phyloP scores from a whole-genome alignment of 2,888 invertebrate genomes.

The Melanostoma mellinum region DNA sequence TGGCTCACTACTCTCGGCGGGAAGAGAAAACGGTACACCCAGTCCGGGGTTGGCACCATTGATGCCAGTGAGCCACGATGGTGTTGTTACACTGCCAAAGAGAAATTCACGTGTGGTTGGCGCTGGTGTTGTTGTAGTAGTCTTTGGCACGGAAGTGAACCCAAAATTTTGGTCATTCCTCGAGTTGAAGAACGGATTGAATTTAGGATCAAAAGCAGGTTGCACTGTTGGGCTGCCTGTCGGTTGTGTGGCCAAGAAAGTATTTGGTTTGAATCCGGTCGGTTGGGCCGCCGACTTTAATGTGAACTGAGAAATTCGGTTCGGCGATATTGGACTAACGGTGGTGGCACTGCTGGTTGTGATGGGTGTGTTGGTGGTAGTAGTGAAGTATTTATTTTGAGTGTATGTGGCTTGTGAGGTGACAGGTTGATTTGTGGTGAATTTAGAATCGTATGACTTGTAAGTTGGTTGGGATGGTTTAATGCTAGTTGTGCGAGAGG shows the following conservation, averaged over 20 bases:
- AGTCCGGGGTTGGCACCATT: slow-evolving; percentile 79
- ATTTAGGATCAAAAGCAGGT: slow-evolving; percentile 25
- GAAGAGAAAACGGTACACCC: slow-evolving; percentile 76
- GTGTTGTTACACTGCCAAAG: slow-evolving; percentile 78
- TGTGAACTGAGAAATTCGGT: slow-evolving; percentile 58
- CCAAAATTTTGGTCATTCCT: slow-evolving; percentile 10
- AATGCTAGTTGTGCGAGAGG: slow-evolving; percentile 55
- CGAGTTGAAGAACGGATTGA: slow-evolving; percentile 41
- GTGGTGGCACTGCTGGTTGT: slow-evolving; percentile 60
- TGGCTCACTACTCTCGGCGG: slow-evolving; percentile 27
- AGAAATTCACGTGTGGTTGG: slow-evolving; percentile 73
- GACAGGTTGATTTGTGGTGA: slow-evolving; percentile 31
- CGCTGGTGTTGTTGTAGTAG: slow-evolving; percentile 71
- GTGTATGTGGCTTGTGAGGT: slow-evolving; percentile 31
- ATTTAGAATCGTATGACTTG: slow-evolving; percentile 49
- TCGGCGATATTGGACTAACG: slow-evolving; percentile 37
- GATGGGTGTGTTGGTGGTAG: slow-evolving; percentile 58
- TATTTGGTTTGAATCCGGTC: slow-evolving; percentile 55
- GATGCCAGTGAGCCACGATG: slow-evolving; percentile 78
- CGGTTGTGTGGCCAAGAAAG: slow-evolving; percentile 59
- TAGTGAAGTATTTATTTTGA: slow-evolving; percentile 35
- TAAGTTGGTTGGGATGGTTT: slow-evolving; percentile 30
- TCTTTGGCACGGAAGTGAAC: background rate
- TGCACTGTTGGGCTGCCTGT: slow-evolving; percentile 33
- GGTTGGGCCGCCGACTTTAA: slow-evolving; percentile 54